Evolutionary conservation across 2,797 vertebrate genomes (phyloP), one percentile per base, ranked within the genome.

Genomic region (Kryptolebias ocellatus): DNA sequence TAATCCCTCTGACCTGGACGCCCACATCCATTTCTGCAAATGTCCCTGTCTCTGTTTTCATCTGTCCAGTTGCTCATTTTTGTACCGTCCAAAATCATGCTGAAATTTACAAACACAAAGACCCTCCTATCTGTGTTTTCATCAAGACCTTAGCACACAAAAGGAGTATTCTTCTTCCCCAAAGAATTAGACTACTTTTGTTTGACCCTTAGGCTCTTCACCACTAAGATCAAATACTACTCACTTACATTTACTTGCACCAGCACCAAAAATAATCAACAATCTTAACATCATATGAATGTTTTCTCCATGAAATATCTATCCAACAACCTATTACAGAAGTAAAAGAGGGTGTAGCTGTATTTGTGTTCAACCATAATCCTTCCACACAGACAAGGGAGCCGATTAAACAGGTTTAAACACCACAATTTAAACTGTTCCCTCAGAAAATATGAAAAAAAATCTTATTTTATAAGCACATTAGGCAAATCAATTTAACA

Each of bases 401-500:
- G 87, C 86, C 89, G 92, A 93, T 93, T 94, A 92, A 91, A 91
- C 91, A 91, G 91, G 91, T 94, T 94, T 94, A 92, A 93, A 93
- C 89, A 90, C 83, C 88, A 83, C 92, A 92, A 93, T 94, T 93
- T 90, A 90, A 81, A 87, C 86, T 82, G 83, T 83, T 91, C 87
- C 79, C 85, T 81, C 84, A 52, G 79, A 88, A 88, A 74, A 42
- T 42, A 39, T 12, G 39, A 42, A 86, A 86, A 85, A 87, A 90
- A 91, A 83, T 92, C 87, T 86, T 91, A 92, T 93, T 94, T 94
- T 90, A 91, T 92, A 95, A 95, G 93, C 92, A 94, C 91, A 93
- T 95, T 94, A 94, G 83, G 91, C 90, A 94, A 94, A 94, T 95
- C 93, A 94, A 94, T 93, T 94, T 95, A 92, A 93, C 94, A 94